Evolutionary conservation across 2,797 vertebrate genomes (phyloP).

Genomic region (Molossus alvarezi): DNA sequence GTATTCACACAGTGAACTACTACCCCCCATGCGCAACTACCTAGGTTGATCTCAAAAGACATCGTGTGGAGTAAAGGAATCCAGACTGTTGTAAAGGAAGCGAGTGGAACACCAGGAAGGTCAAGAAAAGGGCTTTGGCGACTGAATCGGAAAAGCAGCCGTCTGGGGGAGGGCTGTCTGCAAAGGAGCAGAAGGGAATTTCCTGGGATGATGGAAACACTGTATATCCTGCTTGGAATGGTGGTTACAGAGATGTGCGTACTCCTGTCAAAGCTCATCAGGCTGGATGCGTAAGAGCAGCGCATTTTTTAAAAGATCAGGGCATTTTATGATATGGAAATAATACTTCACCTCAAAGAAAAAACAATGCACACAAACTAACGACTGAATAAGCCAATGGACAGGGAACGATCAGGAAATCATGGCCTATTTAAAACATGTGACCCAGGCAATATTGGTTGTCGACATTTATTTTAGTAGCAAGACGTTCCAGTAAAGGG

Average conservation of each 20-base stretch:
- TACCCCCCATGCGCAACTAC: background rate
- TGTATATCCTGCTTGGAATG: background rate
- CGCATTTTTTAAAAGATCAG: background rate
- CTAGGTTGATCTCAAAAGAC: background rate
- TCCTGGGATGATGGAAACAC: background rate
- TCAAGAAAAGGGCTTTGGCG: background rate
- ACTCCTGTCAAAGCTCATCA: background rate
- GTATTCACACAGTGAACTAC: background rate
- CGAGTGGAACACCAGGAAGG: background rate
- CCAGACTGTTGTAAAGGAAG: background rate
- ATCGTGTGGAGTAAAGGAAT: background rate
- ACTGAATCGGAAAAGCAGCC: background rate
- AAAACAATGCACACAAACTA: background rate
- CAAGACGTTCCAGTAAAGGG: background rate
- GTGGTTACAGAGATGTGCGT: background rate
- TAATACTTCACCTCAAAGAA: background rate
- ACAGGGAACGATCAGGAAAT: background rate
- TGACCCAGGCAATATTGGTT: background rate
- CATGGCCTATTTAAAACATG: background rate
- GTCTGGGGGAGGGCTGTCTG: background rate
- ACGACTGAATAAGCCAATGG: background rate
- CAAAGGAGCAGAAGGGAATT: background rate
- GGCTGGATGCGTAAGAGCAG: background rate
- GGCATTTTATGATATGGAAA: background rate
- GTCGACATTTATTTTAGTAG: background rate